phyloP scores from a whole-genome alignment of 2,888 invertebrate genomes.

The Lithosia quadra region DNA sequence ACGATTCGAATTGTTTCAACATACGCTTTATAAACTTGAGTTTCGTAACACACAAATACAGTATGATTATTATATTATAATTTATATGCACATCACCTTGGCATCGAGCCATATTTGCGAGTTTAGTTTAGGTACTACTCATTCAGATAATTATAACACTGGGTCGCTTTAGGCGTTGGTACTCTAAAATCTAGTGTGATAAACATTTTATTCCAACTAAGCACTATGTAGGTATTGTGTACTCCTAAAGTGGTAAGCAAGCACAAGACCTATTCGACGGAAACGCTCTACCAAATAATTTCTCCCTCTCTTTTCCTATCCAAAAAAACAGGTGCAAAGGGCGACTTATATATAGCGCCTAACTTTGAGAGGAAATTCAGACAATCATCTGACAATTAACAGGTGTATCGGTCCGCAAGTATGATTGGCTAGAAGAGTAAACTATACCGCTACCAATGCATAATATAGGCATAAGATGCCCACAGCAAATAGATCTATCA shows the following conservation, averaged over 20 bases:
- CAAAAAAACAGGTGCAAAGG: no score
- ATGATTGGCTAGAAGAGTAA: no score
- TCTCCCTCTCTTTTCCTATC: no score
- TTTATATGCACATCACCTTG: constrained; percentile 23
- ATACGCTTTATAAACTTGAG: constrained; percentile 16
- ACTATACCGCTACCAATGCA: not conserved
- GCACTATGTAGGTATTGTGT: no score
- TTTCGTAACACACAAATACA: constrained; percentile 28
- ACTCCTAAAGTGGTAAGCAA: not conserved
- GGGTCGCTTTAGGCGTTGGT: not conserved
- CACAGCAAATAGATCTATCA: no score
- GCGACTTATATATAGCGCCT: not conserved
- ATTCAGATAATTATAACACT: constrained; percentile 4
- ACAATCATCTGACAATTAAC: not conserved
- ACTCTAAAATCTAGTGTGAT: not conserved
- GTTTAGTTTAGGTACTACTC: not conserved
- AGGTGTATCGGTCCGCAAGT: not conserved
- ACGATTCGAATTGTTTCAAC: constrained; percentile 19
- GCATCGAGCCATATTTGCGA: constrained; percentile 24
- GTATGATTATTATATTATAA: constrained; percentile 18
- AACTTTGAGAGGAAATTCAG: not conserved
- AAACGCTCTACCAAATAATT: constrained; percentile 52
- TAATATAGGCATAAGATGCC: not conserved
- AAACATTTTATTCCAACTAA: no score
- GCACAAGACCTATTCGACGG: not conserved